Percentiles rank a stretch among this genome's conserved stretches.
These are phyloP conservation scores for Meriones psammophilus DNA, from an alignment of 2,797 vertebrate genomes.

Conservation along the genomic window DNA sequence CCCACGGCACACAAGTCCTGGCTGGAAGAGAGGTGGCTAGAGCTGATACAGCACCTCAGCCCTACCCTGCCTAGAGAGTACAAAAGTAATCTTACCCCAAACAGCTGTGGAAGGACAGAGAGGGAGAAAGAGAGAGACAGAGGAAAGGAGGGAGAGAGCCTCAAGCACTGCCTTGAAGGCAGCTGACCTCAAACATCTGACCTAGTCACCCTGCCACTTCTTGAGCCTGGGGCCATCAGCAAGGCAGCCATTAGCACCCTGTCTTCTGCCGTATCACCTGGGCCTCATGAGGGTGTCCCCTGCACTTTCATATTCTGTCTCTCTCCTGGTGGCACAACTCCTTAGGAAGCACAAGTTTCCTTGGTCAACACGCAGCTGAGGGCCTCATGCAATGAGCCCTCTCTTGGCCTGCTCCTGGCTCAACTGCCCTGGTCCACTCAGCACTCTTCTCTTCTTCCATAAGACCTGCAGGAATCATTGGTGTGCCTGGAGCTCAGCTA, in stretches of 20 bases:
- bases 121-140: neutral
- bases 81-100: neutral
- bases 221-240: neutral
- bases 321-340: neutral
- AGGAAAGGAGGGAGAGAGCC: too few relatives aligned
- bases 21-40: neutral
- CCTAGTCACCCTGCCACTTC: too few relatives aligned
- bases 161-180: accelerated
- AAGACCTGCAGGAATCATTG: neutral
- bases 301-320: neutral
- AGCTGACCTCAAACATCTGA: neutral
- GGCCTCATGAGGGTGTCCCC: neutral
- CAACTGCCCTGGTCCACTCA: neutral
- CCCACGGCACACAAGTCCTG: neutral
- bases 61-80: neutral
- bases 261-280: neutral
- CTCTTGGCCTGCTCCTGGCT: too few relatives aligned
- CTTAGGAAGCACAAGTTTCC: neutral
- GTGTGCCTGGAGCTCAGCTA: neutral
- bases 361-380: neutral
- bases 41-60: neutral
- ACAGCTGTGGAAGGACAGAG: neutral
- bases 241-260: neutral
- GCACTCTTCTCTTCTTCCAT: neutral
- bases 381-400: neutral